Conservation (phyloP, 1,140 invertebrate species). For the Drosophila mayri region DNA sequence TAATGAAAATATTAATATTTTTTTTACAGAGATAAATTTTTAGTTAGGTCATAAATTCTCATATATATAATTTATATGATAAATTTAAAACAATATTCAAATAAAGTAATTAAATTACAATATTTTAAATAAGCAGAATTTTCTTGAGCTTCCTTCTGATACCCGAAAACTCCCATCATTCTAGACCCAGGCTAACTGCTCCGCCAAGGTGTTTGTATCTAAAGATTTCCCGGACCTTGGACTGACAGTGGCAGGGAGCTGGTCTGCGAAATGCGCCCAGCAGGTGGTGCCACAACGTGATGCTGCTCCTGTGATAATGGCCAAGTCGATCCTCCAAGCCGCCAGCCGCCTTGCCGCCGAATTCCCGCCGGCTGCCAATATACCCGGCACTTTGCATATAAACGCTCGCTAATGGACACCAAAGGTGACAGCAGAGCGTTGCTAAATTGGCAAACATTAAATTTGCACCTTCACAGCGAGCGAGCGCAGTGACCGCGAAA, state of each 20-base stretch:
- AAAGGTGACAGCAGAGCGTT: conserved; percentile 78
- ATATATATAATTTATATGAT: too few relatives aligned
- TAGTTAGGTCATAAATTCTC: too few relatives aligned
- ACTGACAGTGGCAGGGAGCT: conserved; percentile 37
- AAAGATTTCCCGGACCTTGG: conserved; percentile 50
- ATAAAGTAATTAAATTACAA: not conserved
- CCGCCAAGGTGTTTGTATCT: conserved; percentile 56
- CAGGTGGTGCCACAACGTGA: conserved; percentile 75
- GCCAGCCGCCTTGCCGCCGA: conserved; percentile 2
- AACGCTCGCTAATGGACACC: conserved; percentile 82
- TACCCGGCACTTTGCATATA: conserved; percentile 78
- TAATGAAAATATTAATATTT: too few relatives aligned
- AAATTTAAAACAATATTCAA: not conserved
- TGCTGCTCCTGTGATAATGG: conserved; percentile 81
- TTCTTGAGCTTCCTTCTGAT: not conserved
- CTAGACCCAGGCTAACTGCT: conserved; percentile 25
- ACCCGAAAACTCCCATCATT: not conserved
- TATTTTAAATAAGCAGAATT: not conserved
- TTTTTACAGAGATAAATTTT: too few relatives aligned
- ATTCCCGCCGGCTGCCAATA: conserved; percentile 55
- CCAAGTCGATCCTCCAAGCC: conserved; percentile 23
- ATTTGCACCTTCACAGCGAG: conserved; percentile 79
- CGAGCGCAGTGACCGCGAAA: conserved; percentile 38
- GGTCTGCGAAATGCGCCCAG: conserved; percentile 55
- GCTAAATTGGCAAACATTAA: conserved; percentile 83